Conservation (phyloP, 2,797 vertebrate genomes). For the Phoxinus dragarum region DNA sequence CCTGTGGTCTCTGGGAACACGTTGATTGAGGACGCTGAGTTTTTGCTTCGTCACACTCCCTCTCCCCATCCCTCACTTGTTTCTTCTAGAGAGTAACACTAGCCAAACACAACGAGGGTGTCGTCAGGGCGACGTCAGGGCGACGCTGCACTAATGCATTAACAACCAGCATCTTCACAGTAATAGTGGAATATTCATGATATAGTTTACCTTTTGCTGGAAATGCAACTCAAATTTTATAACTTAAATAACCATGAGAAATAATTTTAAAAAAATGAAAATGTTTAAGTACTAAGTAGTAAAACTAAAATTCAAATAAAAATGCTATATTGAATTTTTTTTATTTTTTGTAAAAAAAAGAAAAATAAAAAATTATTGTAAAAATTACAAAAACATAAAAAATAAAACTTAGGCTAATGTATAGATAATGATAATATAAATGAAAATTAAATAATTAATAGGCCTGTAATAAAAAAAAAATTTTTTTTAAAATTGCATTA, state of each 20-base stretch:
- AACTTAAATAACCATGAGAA: neutral
- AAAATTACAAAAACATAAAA: neutral
- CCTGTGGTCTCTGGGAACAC: constrained; percentile 12
- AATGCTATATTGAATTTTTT: neutral
- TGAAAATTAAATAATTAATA: too few relatives aligned
- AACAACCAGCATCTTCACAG: neutral
- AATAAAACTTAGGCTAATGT: neutral
- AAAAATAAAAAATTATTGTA: too few relatives aligned
- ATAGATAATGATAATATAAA: too few relatives aligned
- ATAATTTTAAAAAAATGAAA: fast-evolving
- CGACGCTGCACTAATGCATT: neutral
- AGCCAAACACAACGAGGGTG: neutral
- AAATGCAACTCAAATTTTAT: neutral
- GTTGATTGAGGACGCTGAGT: constrained; percentile 5
- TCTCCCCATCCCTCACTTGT: neutral
- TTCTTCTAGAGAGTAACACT: neutral
- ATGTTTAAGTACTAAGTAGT: neutral
- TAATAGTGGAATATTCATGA: neutral
- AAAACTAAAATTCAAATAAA: neutral
- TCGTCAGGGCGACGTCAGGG: too few relatives aligned
- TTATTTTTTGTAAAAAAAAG: too few relatives aligned
- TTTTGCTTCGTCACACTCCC: constrained; percentile 52
- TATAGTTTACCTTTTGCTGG: neutral
- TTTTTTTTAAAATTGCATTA: too few relatives aligned
- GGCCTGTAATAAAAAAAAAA: too few relatives aligned